These are phyloP conservation scores for Paramormyrops kingsleyae DNA, from an alignment of 2,113 vertebrate genomes.

Conservation along the genomic window DNA sequence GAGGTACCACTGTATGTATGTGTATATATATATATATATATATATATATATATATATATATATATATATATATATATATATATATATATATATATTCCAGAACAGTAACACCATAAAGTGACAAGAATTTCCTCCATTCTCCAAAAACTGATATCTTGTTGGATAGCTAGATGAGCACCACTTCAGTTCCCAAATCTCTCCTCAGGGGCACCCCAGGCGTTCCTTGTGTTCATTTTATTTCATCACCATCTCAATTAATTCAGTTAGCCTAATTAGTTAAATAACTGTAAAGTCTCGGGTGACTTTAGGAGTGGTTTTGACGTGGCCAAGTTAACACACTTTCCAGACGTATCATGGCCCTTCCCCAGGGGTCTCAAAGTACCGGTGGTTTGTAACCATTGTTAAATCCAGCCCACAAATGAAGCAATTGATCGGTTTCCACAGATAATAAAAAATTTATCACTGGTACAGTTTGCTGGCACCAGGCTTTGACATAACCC, in stretches of 20 bases:
- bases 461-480: not conserved
- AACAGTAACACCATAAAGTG: no score
- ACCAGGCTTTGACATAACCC: not conserved
- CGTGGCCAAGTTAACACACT: not conserved
- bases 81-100: no score
- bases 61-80: no score
- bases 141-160: not conserved
- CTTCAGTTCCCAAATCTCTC: not conserved
- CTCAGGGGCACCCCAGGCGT: not conserved
- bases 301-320: not conserved
- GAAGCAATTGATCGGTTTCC: not conserved
- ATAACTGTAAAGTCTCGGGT: not conserved
- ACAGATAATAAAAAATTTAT: not conserved
- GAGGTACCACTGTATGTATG: no score
- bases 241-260: not conserved
- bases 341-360: not conserved
- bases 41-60: no score
- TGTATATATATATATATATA: no score
- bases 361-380: not conserved
- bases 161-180: not conserved
- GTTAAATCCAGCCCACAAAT: not conserved
- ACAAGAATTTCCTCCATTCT: no score
- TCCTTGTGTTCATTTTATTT: not conserved
- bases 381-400: not conserved
- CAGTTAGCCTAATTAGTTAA: not conserved